phyloP scores from a whole-genome alignment of 2,888 invertebrate species.

The Cheilosia variabilis region DNA sequence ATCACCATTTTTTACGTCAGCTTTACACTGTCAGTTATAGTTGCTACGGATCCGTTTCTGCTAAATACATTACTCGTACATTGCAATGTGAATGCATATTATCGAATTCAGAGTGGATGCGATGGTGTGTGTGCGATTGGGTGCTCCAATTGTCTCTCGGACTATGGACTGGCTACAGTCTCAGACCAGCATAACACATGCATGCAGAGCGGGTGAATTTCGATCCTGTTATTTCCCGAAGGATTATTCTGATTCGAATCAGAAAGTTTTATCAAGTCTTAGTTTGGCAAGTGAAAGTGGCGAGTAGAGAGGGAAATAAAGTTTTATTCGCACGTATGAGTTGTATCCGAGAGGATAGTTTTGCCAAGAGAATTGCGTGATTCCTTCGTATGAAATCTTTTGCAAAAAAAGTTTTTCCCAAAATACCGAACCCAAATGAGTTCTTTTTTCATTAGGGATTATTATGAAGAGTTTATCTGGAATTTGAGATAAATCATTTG shows the following conservation, averaged over 20 bases:
- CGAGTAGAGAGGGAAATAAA: constrained; percentile 48
- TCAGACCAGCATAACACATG: background rate
- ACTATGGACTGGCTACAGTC: background rate
- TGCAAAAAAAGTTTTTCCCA: background rate
- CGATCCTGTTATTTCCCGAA: constrained; percentile 19
- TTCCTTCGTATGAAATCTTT: constrained; percentile 26
- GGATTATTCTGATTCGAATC: constrained; percentile 67
- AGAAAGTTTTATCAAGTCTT: constrained; percentile 50
- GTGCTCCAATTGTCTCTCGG: constrained; percentile 33
- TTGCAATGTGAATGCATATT: constrained; percentile 46
- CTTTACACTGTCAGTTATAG: constrained; percentile 28
- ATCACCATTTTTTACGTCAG: constrained; percentile 45
- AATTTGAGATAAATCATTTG: background rate
- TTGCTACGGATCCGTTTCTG: background rate
- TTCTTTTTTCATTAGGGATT: background rate
- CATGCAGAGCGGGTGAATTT: background rate
- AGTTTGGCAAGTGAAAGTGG: constrained; percentile 49
- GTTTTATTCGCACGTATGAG: constrained; percentile 59
- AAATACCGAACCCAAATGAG: background rate
- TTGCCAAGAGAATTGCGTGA: background rate
- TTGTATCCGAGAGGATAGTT: constrained; percentile 28
- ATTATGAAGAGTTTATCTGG: background rate
- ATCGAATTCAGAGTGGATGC: constrained; percentile 48
- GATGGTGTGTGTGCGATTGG: constrained; percentile 29
- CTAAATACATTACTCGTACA: constrained; percentile 41